Evolutionary conservation across 2,888 invertebrate species (phyloP).

Genomic region (Anorthoa munda): DNA sequence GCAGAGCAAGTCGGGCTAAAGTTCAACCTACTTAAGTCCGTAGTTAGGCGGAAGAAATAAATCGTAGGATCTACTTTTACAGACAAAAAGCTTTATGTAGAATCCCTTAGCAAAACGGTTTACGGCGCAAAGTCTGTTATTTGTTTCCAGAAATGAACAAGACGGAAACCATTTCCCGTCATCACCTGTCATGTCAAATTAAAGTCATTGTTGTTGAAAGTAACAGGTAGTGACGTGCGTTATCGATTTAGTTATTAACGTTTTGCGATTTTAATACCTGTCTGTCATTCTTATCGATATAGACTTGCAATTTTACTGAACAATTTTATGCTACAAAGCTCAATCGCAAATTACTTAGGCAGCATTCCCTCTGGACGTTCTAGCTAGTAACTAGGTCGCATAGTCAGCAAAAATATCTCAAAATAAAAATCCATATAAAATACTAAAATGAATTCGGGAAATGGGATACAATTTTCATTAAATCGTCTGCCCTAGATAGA

Average conservation of each 20-base stretch:
- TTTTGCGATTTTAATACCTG: conserved; percentile 5
- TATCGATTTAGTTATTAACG: neutral
- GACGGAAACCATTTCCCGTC: conserved; percentile 5
- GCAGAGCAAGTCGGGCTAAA: neutral
- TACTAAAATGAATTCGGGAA: conserved; percentile 5
- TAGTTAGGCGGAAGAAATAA: neutral
- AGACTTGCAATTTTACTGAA: too few species aligned
- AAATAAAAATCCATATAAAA: neutral
- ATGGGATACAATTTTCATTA: conserved; percentile 33
- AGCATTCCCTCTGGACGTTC: neutral
- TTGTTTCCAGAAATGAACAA: neutral
- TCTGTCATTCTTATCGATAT: too few species aligned
- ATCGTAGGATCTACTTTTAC: neutral
- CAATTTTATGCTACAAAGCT: too few species aligned
- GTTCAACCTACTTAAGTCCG: neutral
- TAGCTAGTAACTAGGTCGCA: neutral
- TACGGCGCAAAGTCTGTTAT: neutral
- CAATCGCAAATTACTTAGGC: neutral
- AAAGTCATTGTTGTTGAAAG: neutral
- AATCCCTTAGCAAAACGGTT: neutral
- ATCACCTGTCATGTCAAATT: neutral
- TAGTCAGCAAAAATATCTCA: neutral
- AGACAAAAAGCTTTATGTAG: neutral
- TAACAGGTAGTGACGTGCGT: neutral
- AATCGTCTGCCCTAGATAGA: conserved; percentile 36